Conservation (phyloP, 2,113 vertebrate species). For the Melozone crissalis region DNA sequence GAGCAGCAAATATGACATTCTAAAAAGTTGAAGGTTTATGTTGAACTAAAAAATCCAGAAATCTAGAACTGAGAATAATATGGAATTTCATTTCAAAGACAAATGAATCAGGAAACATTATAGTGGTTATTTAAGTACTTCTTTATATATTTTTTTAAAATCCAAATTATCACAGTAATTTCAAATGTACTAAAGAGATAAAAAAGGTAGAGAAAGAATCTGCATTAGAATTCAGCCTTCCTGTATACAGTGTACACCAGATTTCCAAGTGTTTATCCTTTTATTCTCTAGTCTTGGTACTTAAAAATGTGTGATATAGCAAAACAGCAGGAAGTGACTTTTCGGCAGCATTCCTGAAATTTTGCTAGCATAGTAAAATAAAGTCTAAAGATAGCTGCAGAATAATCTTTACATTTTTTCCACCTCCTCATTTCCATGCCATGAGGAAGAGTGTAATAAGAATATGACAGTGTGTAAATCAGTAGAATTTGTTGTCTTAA, state of each 20-base stretch:
- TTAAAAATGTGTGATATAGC: not conserved
- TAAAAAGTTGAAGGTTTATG: not conserved
- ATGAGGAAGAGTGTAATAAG: not conserved
- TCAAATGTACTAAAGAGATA: not conserved
- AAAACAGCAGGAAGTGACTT: not conserved
- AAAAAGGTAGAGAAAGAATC: not conserved
- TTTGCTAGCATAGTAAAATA: not conserved
- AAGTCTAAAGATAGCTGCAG: not conserved
- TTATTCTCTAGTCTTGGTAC: not conserved
- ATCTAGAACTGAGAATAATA: not conserved
- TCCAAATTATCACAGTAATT: not conserved
- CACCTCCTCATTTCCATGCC: not conserved
- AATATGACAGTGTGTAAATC: not conserved
- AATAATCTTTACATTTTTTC: not conserved
- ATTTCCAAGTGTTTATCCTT: not conserved
- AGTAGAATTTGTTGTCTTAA: not conserved
- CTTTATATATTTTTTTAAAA: not conserved
- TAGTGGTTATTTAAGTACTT: not conserved
- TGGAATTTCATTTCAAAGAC: not conserved
- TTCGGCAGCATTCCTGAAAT: not conserved
- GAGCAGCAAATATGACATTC: not conserved
- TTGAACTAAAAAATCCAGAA: not conserved
- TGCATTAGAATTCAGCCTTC: not conserved
- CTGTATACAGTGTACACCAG: not conserved
- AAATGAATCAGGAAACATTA: not conserved